phyloP scores from a whole-genome alignment of 2,888 invertebrate genomes.

The Dolichopus griseipennis region DNA sequence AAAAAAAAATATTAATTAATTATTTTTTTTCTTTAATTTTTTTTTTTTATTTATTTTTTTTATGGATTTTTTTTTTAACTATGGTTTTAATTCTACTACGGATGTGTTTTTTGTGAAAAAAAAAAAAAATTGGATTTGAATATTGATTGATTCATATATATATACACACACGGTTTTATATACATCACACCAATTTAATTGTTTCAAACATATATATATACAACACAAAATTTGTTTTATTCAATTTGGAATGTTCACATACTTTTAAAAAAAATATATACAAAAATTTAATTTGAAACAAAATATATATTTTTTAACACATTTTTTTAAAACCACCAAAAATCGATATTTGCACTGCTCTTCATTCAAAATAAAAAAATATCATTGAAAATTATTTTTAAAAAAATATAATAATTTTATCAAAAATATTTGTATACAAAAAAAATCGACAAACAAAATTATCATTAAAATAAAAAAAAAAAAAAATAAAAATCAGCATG shows the following conservation, averaged over 20 bases:
- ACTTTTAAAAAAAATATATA: neutral
- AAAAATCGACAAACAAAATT: slow-evolving; percentile 27
- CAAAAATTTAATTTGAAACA: neutral
- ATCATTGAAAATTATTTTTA: neutral
- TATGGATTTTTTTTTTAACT: neutral
- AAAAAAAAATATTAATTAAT: neutral
- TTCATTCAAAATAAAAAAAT: neutral
- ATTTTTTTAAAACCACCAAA: too few relatives aligned
- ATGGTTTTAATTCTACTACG: neutral
- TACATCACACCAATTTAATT: neutral
- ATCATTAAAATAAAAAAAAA: slow-evolving; percentile 20
- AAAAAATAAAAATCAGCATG: slow-evolving; percentile 37
- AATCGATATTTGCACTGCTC: neutral
- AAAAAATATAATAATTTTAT: neutral
- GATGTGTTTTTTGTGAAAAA: neutral
- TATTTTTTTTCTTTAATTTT: neutral
- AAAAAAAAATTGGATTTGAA: neutral
- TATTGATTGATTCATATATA: neutral
- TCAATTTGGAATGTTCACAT: slow-evolving; percentile 3
- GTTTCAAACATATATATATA: neutral
- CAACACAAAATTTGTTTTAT: neutral
- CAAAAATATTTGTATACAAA: neutral
- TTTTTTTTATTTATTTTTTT: neutral
- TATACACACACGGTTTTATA: neutral
- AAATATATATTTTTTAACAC: neutral